phyloP scores from a whole-genome alignment of 2,888 invertebrate genomes.

The Erebia ligea region DNA sequence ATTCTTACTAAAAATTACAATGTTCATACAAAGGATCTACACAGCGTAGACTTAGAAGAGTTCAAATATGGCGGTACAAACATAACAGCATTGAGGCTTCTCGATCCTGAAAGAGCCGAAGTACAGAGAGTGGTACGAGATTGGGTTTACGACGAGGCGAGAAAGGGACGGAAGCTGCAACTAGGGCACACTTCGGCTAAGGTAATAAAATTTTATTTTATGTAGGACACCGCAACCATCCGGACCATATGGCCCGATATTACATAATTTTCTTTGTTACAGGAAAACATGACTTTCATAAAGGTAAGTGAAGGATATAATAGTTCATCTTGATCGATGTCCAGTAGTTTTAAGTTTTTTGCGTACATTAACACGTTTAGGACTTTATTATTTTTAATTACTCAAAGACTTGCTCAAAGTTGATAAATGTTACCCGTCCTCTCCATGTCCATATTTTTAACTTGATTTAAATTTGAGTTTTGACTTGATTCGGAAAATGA shows the following conservation, averaged over 20 bases:
- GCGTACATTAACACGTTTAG: no score
- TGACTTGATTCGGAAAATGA: no score
- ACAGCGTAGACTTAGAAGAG: conserved; percentile 95
- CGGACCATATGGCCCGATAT: conserved; percentile 16
- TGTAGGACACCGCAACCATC: conserved; percentile 34
- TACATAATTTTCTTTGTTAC: conserved; percentile 49
- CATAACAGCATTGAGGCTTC: conserved; percentile 95
- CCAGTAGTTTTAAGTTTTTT: not conserved
- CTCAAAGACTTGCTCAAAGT: no score
- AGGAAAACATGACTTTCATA: conserved; percentile 89
- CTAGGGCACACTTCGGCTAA: conserved; percentile 82
- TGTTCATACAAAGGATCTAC: conserved; percentile 88
- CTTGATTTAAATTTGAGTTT: no score
- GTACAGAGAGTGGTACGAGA: conserved; percentile 90
- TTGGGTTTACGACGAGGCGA: conserved; percentile 90
- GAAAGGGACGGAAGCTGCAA: conserved; percentile 85
- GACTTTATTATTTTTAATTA: no score
- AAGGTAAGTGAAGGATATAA: conserved; percentile 80
- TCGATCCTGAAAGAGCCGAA: conserved; percentile 92
- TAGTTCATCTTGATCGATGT: not conserved
- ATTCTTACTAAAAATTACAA: not conserved
- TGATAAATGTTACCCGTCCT: no score
- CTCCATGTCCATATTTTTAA: no score
- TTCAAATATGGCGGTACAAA: conserved; percentile 98
- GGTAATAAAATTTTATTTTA: conserved; percentile 62